Conservation (phyloP, 2,113 vertebrate species). For the Melozone crissalis region DNA sequence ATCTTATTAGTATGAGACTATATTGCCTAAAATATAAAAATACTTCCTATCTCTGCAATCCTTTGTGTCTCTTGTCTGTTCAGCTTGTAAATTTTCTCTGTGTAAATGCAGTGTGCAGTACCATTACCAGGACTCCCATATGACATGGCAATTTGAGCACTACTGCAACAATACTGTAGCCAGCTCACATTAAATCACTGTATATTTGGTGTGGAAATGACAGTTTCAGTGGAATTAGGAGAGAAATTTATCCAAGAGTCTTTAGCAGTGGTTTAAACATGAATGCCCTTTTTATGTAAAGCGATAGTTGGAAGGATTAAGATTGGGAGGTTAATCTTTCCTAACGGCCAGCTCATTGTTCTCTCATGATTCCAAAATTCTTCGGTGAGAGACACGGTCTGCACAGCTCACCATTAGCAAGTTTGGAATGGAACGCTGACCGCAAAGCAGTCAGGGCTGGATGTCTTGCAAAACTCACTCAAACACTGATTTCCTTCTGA, state of each 20-base stretch:
- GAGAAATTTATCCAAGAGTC: constrained; percentile 28
- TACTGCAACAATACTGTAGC: background rate
- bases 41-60: background rate
- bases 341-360: constrained; percentile 55
- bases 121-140: background rate
- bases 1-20: background rate
- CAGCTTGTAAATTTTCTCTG: background rate
- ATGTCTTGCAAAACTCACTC: constrained; percentile 37
- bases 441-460: constrained; percentile 54
- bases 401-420: constrained; percentile 59
- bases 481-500: constrained; percentile 44
- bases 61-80: background rate
- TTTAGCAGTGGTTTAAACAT: constrained; percentile 42
- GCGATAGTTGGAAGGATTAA: constrained; percentile 44
- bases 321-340: constrained; percentile 49
- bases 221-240: constrained; percentile 13
- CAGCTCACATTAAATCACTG: background rate
- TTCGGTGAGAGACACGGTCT: constrained; percentile 46
- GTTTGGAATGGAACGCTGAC: constrained; percentile 63
- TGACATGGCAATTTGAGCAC: background rate
- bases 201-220: constrained; percentile 23
- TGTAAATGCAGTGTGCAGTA: background rate
- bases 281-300: constrained; percentile 47
- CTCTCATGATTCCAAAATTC: constrained; percentile 60
- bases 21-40: background rate